These are phyloP conservation scores for Uria lomvia DNA, from an alignment of 2,113 vertebrate genomes.

Conservation along the genomic window DNA sequence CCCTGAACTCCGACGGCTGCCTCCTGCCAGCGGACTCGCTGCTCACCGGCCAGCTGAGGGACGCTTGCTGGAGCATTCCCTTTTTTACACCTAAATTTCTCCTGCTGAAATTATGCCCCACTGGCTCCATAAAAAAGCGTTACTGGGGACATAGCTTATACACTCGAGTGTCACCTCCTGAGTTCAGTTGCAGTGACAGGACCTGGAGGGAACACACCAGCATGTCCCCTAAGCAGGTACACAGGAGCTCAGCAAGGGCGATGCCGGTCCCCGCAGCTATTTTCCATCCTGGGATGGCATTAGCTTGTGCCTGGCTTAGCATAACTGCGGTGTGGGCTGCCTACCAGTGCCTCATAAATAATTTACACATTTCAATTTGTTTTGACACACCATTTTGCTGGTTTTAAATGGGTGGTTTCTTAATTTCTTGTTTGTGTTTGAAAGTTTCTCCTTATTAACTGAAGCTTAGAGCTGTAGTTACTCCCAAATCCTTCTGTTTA, in stretches of 20 bases:
- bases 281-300: not conserved
- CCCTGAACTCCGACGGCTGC: not conserved
- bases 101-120: not conserved
- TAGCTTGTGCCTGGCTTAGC: not conserved
- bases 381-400: not conserved
- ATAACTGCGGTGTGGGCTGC: not conserved
- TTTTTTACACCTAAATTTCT: not conserved
- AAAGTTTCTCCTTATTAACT: not conserved
- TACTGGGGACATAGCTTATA: not conserved
- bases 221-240: not conserved
- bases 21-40: not conserved
- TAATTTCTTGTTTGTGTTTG: not conserved
- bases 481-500: not conserved
- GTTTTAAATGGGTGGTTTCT: not conserved
- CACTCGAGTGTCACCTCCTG: not conserved
- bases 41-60: not conserved
- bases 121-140: accelerated
- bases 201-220: accelerated
- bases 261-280: not conserved
- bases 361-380: not conserved
- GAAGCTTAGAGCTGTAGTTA: not conserved
- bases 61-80: not conserved
- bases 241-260: accelerated
- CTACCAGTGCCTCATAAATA: not conserved
- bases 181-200: not conserved